Base-by-base conservation (phyloP, 2,888 invertebrate genomes). In the Oscheius sp. region DNA sequence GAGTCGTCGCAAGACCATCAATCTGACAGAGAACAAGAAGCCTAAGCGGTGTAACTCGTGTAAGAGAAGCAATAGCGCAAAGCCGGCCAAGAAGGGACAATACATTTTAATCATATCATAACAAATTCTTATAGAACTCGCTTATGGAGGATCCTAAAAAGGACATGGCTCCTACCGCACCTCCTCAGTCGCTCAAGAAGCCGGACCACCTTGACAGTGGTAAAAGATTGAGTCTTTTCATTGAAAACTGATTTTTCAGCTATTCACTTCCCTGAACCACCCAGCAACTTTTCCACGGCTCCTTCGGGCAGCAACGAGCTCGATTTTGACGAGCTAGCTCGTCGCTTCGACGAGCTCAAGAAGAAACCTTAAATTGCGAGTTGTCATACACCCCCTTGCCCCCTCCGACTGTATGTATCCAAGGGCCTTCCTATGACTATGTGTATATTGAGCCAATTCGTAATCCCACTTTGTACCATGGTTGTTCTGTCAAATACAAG, bases 331-430 rank as follows among this genome's bases (percentile, higher is more conserved):
- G 86, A 87, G 10, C 73, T 87, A 50, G 83, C 85, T 21, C 73
- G 79, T 5, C 83, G 87, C 42, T 87, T 87, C 72, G 84, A 87
- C 47, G 80, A 79, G 42, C 78, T 87, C 58, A 87, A 86, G 71
- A 86, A 87, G 75, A 77, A 77, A 53, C 73, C 74, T 65, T 72
- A 47, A 70, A 50, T 42, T n/a, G 37, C 32, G 7, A 10, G 33
- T 35, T 2, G 35, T 32, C 48, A 13, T 65, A 21, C 47, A 63
- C 32, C 29, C 53, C 68, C 68, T 55, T 53, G 29, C 68, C 55
- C 42, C 13, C 35, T 37, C 5, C 42, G 48, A 63, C 32, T 48
- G 2, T 21, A n/a, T 11, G 11, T 58, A 58, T 29, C 58, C 5
- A 21, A 32, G 2, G 11, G 4, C 53, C 53, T 21, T 21, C 21